phyloP scores from a whole-genome alignment of 2,113 vertebrate species.

The Epinephelus moara region DNA sequence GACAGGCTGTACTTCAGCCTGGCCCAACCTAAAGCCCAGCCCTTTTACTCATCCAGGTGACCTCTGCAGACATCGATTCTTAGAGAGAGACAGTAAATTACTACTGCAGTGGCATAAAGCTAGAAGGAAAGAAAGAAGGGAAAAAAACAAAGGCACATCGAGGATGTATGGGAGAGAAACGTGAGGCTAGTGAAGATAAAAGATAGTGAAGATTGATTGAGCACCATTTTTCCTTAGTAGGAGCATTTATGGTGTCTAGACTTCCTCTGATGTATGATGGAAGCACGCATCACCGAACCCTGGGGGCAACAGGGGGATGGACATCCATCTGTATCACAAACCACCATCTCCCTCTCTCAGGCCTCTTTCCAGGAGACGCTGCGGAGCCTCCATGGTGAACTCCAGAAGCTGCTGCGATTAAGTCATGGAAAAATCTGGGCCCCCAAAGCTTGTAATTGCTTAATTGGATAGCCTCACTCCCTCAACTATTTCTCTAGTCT shows the following conservation, averaged over 20 bases:
- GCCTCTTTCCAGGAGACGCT: constrained; percentile 76
- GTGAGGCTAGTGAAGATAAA: neutral
- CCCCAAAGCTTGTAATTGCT: constrained; percentile 74
- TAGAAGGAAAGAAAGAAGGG: neutral
- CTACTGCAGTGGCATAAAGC: neutral
- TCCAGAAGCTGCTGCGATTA: constrained; percentile 67
- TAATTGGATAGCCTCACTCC: constrained; percentile 69
- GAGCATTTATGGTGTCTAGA: constrained; percentile 67
- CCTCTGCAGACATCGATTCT: neutral
- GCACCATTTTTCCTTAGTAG: constrained; percentile 15
- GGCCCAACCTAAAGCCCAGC: neutral
- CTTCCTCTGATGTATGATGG: constrained; percentile 60
- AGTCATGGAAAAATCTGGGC: constrained; percentile 80
- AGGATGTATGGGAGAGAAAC: constrained; percentile 15
- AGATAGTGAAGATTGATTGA: constrained; percentile 45
- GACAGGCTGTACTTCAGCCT: constrained; percentile 32
- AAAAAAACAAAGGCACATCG: neutral
- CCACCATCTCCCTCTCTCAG: constrained; percentile 61
- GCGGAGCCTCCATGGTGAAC: constrained; percentile 68
- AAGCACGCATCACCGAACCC: constrained; percentile 34
- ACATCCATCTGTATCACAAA: constrained; percentile 71
- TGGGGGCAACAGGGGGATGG: constrained; percentile 40
- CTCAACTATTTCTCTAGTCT: constrained; percentile 56
- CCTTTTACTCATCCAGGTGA: constrained; percentile 31
- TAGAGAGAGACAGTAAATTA: neutral